Base-by-base conservation (phyloP, 2,113 vertebrate genomes). In the Odobenus rosmarus region DNA sequence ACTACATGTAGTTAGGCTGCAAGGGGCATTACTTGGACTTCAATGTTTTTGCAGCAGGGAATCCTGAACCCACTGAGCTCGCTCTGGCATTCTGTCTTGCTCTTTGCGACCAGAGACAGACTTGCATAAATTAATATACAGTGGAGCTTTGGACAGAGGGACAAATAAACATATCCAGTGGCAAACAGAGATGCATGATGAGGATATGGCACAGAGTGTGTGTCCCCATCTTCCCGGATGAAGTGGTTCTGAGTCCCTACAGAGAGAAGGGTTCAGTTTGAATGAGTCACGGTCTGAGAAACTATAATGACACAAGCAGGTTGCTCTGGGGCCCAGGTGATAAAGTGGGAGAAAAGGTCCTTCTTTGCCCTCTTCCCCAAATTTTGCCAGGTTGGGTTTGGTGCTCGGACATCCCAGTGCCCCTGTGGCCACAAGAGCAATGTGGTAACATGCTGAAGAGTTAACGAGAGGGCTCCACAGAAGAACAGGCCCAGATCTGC, bases 161-260 rank as follows among this genome's bases (percentile, higher is more conserved):
- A n/a, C 13, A 19, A 71, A 23, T 16, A 4, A 36, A 84, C 24
- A 62, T 1, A 51, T 4, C 79, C 23, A 24, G 14, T 5, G 57
- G 26, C 76, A 89, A 95, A 33, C 0, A 90, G 67, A 67, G 7
- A 2, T 12, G 23, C 4, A 3, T 51, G 5, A 8, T 67, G 3
- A 79, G 62, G 24, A 16, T 16, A 59, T 4, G 42, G 11, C 33
- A 23, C 0, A 1, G 11, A 5, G 5, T 16, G 18, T 71, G 13
- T 39, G 0, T 23, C 46, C 14, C n/a, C 1, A 0, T 36, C 18
- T 77, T 86, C 51, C 69, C 39, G 39, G 33, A 19, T 16, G 3
- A 23, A 13, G 7, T 24, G 5, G 18, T 51, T 71, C 69, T 49
- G 23, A 42, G 39, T 57, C 6, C 39, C 31, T 46, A n/a, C 51